phyloP scores from a whole-genome alignment of 2,113 vertebrate genomes.

The Percina caprodes region DNA sequence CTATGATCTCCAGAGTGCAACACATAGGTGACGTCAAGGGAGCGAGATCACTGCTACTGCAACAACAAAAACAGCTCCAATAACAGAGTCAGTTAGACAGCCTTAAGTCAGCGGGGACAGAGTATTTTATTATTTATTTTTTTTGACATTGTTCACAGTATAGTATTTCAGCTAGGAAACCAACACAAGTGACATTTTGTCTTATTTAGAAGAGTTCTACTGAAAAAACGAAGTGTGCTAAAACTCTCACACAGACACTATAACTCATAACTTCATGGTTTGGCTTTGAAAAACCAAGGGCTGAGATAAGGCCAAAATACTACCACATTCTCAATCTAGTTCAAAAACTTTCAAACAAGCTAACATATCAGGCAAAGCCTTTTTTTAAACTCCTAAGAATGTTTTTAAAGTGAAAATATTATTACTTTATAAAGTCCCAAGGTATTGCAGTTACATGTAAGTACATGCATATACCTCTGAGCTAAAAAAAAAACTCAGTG shows the following conservation, averaged over 20 bases:
- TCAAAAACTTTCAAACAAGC: neutral
- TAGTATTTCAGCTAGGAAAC: neutral
- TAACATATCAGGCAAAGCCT: neutral
- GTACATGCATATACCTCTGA: neutral
- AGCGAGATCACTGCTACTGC: constrained; percentile 39
- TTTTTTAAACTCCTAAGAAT: constrained; percentile 2
- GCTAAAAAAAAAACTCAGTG: constrained; percentile 23
- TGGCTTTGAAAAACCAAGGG: constrained; percentile 34
- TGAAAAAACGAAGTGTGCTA: neutral
- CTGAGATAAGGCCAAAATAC: neutral
- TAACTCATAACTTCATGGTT: constrained; percentile 1
- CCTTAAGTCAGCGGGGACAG: constrained; percentile 27
- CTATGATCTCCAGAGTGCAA: constrained; percentile 67
- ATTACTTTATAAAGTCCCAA: neutral
- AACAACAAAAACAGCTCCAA: constrained; percentile 74
- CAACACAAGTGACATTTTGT: neutral
- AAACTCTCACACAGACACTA: neutral
- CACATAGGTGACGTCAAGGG: constrained; percentile 69
- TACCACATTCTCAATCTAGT: neutral
- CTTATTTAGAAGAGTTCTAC: neutral
- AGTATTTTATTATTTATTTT: neutral
- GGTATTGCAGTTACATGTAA: neutral
- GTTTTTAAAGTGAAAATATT: constrained; percentile 15
- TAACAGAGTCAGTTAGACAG: constrained; percentile 51
- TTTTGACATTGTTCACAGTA: neutral